These are phyloP conservation scores for Zosterops borbonicus DNA, from an alignment of 2,113 vertebrate genomes.

Conservation along the genomic window DNA sequence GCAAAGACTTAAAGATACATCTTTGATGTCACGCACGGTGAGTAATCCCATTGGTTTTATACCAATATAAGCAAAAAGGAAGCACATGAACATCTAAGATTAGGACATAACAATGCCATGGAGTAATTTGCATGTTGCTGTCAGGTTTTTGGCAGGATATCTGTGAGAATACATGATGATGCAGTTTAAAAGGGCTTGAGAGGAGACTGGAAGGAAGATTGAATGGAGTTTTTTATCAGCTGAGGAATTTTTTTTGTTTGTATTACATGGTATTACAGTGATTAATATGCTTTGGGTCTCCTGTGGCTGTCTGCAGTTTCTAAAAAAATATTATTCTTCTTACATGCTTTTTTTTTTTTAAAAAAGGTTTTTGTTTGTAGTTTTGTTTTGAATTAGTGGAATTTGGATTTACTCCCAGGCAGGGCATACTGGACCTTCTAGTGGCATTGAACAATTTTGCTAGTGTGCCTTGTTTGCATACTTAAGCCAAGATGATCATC, in stretches of 20 bases:
- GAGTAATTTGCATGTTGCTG: neutral
- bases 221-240: neutral
- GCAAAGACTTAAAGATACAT: neutral
- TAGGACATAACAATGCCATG: neutral
- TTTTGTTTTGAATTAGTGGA: neutral
- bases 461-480: neutral
- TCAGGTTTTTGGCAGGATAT: neutral
- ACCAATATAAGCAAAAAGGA: neutral
- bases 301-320: neutral
- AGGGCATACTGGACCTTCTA: neutral
- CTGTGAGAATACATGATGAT: neutral
- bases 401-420: neutral
- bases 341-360: too few relatives aligned
- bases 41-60: neutral
- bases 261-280: neutral
- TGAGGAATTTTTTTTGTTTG: rapidly evolving
- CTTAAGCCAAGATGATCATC: neutral
- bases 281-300: neutral
- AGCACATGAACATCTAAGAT: neutral
- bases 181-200: neutral
- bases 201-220: neutral
- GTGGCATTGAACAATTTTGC: neutral
- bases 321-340: neutral
- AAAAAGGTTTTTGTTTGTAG: neutral
- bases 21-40: neutral